phyloP scores from a whole-genome alignment of 2,113 vertebrate genomes.

The Podarcis muralis region DNA sequence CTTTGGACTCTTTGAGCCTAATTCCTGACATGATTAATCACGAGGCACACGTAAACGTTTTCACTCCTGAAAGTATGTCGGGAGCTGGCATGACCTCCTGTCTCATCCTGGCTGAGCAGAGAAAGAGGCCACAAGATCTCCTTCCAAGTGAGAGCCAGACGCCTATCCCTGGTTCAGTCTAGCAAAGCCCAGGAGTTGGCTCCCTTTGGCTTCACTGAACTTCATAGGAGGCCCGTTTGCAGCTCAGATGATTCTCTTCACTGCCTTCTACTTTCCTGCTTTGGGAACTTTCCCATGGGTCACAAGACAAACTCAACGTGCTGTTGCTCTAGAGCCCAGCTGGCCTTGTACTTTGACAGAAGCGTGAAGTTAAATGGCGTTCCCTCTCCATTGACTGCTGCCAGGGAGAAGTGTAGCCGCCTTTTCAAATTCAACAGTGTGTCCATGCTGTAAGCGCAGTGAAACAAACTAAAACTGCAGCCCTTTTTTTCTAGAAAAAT shows the following conservation, averaged over 20 bases:
- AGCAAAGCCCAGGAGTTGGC: no score
- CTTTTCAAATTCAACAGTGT: background rate
- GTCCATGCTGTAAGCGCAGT: background rate
- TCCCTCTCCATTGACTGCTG: background rate
- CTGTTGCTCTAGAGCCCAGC: background rate
- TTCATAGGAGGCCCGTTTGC: background rate
- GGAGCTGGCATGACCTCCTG: constrained; percentile 37
- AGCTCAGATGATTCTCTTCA: background rate
- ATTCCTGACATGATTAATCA: constrained; percentile 52
- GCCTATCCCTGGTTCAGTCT: background rate
- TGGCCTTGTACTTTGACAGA: background rate
- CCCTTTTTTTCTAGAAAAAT: no score
- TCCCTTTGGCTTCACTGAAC: background rate
- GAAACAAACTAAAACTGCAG: background rate
- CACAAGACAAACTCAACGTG: background rate
- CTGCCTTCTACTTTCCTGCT: background rate
- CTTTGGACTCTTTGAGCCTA: constrained; percentile 58
- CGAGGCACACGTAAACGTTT: constrained; percentile 46
- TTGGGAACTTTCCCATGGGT: background rate
- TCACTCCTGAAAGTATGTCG: constrained; percentile 35
- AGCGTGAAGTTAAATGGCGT: background rate
- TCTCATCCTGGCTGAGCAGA: constrained; percentile 9
- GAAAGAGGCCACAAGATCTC: background rate
- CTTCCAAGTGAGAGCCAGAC: background rate
- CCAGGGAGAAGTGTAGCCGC: background rate